phyloP scores from a whole-genome alignment of 1,140 invertebrate species.

The Rhagoletis pomonella region DNA sequence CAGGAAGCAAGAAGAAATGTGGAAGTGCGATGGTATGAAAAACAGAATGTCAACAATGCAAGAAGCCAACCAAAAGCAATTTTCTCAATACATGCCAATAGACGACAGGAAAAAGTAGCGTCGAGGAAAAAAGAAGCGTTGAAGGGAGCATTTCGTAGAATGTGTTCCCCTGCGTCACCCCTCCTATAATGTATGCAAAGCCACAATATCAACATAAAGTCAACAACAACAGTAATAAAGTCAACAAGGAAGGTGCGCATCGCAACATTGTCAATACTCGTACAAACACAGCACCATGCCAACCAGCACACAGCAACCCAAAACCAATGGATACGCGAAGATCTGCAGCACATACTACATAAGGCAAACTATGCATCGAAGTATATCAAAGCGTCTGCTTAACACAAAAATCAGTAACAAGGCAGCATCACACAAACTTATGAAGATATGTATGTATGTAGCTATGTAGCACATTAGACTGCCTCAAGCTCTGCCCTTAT shows the following conservation, averaged over 20 bases:
- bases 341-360: slow-evolving; percentile 4
- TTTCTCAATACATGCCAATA: slow-evolving; percentile 30
- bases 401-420: slow-evolving; percentile 9
- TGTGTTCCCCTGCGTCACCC: not conserved
- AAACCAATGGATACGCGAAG: not conserved
- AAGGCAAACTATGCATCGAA: slow-evolving; percentile 4
- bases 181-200: slow-evolving; percentile 20
- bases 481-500: no score
- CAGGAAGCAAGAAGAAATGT: not conserved
- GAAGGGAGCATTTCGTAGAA: not conserved
- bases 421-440: not conserved
- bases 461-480: no score
- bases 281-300: not conserved
- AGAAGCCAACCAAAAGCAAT: slow-evolving; percentile 48
- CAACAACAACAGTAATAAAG: slow-evolving; percentile 53
- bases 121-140: not conserved
- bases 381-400: slow-evolving; percentile 17
- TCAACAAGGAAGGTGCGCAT: slow-evolving; percentile 42
- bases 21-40: slow-evolving; percentile 21
- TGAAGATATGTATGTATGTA: no score
- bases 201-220: not conserved
- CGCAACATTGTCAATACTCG: not conserved
- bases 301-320: not conserved
- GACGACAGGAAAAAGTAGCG: not conserved
- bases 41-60: slow-evolving; percentile 42